Base-by-base conservation (phyloP, 2,797 vertebrate species). In the Danio jaintianensis region DNA sequence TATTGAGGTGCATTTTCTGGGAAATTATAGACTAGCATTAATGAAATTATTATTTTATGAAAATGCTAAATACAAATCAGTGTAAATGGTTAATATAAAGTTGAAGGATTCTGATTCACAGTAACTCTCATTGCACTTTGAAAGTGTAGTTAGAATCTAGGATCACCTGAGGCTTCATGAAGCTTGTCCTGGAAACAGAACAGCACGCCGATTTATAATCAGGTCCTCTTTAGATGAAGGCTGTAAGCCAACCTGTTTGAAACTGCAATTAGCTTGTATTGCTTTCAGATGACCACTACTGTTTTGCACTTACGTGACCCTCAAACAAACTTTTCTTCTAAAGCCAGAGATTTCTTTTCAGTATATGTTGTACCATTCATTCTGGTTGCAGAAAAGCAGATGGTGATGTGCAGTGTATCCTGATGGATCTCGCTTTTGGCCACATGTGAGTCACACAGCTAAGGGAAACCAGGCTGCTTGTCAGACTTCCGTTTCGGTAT, bases 171-270 rank as follows among this genome's bases (percentile, higher is more conserved):
- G 52, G 89, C 87, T 86, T 87, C 80, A 45, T 88, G 89, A 52
- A 55, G 48, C 42, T 48, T 29, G n/a, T 56, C n/a, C 29, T 48
- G 62, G 15, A 50, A 40, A 71, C 38, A 64, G 13, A 80, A 73
- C 47, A 63, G 4, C 55, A 87, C 91, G 89, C 90, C 91, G 93
- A 93, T 94, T 93, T 93, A 92, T 92, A 93, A 93, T 91, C 87
- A 79, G 84, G 83, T 80, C 85, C 68, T 86, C 86, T 89, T 89
- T 87, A 88, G 55, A 70, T 29, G 43, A 64, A 8, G 69, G 64
- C 38, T 55, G 36, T 18, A 61, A 43, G 78, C 18, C 53, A 64
- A 67, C 55, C 62, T 52, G 68, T 76, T 75, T 73, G 22, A 63
- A 45, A 68, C 67, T 43, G 29, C 67, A 40, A 10, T 53, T 42